Percentiles rank a stretch among this genome's conserved stretches.
Conservation (phyloP, 1,140 invertebrate genomes). For the Chlorops oryzae region DNA sequence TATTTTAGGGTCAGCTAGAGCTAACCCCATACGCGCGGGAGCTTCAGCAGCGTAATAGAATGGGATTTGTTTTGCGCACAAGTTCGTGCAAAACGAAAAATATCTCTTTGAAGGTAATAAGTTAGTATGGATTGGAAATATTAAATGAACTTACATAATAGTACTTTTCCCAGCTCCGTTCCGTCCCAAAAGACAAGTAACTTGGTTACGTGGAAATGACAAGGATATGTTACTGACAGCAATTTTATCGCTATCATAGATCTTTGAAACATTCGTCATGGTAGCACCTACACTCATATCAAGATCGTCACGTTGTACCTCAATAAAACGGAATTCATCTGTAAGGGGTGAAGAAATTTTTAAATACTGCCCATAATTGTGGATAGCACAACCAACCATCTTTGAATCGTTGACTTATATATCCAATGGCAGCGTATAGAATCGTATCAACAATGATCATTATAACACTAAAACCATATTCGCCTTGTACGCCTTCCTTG, state of each 20-base stretch:
- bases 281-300: slow-evolving; percentile 49
- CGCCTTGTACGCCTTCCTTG: slow-evolving; percentile 27
- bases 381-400: slow-evolving; percentile 17
- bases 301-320: slow-evolving; percentile 31
- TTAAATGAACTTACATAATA: slow-evolving; percentile 57
- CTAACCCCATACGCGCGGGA: too few species aligned
- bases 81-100: too few species aligned
- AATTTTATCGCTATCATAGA: slow-evolving; percentile 46
- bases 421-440: slow-evolving; percentile 50
- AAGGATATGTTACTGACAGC: slow-evolving; percentile 63
- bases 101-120: not conserved
- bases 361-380: not conserved
- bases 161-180: slow-evolving; percentile 83
- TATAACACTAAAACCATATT: slow-evolving; percentile 35
- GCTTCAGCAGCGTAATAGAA: too few species aligned
- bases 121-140: not conserved
- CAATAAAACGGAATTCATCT: slow-evolving; percentile 39
- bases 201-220: slow-evolving; percentile 53
- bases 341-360: not conserved
- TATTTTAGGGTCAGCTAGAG: too few species aligned
- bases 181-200: slow-evolving; percentile 72
- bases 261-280: slow-evolving; percentile 50
- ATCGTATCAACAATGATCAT: slow-evolving; percentile 50
- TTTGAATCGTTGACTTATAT: slow-evolving; percentile 36
- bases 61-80: too few species aligned